Evolutionary conservation across 2,888 invertebrate species (phyloP).

Genomic region (Cerceris ruficornis): DNA sequence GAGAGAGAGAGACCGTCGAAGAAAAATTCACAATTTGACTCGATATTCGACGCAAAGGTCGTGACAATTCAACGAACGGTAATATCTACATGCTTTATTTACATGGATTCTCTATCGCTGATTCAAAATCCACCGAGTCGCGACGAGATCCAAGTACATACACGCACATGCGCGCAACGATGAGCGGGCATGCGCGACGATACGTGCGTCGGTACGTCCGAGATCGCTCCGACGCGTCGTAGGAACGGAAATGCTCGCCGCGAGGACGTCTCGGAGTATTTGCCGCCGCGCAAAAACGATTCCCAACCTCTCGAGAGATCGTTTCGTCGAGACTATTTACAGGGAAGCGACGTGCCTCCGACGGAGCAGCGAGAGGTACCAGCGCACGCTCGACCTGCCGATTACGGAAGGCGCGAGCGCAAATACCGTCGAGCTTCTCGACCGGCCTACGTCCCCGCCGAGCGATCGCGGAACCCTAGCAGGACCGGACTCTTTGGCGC

Average conservation of each 20-base stretch:
- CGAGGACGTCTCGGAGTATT: too few species aligned
- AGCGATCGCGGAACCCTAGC: slow-evolving; percentile 84
- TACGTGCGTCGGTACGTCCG: slow-evolving; percentile 1
- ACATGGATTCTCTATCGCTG: slow-evolving; percentile 36
- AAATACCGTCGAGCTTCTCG: neutral
- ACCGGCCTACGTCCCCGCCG: slow-evolving; percentile 11
- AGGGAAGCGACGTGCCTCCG: slow-evolving; percentile 59
- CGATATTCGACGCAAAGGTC: neutral
- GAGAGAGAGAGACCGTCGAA: neutral
- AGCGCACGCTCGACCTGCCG: too few species aligned
- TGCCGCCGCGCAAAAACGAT: too few species aligned
- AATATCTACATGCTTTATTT: slow-evolving; percentile 59
- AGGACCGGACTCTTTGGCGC: slow-evolving; percentile 89
- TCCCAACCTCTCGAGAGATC: slow-evolving; percentile 40
- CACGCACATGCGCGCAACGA: too few species aligned
- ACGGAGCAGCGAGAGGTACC: slow-evolving; percentile 55
- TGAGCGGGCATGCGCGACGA: too few species aligned
- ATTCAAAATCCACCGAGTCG: slow-evolving; percentile 21
- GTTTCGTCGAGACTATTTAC: slow-evolving; percentile 46
- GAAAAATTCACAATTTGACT: neutral
- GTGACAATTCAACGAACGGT: slow-evolving; percentile 37
- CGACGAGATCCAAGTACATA: neutral
- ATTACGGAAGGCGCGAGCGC: too few species aligned
- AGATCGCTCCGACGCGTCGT: slow-evolving; percentile 13
- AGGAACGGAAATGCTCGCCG: too few species aligned